phyloP scores from a whole-genome alignment of 2,888 invertebrate genomes.

The Trichopoda pennipes region DNA sequence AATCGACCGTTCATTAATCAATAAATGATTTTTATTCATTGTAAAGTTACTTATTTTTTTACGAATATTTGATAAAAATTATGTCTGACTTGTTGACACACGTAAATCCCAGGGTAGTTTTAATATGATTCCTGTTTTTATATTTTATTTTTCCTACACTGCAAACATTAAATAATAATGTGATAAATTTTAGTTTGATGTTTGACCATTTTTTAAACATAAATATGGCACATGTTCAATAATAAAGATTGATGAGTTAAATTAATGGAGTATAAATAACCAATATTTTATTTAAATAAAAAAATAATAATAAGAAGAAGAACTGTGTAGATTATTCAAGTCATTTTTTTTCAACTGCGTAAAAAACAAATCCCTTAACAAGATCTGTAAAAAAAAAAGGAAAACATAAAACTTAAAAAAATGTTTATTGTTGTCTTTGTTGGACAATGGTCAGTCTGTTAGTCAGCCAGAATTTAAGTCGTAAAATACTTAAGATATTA shows the following conservation, averaged over 20 bases:
- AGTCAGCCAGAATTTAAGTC: conserved; percentile 46
- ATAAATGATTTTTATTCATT: conserved; percentile 46
- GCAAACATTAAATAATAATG: conserved; percentile 41
- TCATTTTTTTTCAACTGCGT: conserved; percentile 53
- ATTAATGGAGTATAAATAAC: conserved; percentile 65
- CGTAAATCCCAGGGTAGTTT: conserved; percentile 43
- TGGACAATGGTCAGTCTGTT: conserved; percentile 63
- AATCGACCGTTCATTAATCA: conserved; percentile 49
- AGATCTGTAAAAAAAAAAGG: conserved; percentile 46
- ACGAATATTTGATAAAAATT: conserved; percentile 59
- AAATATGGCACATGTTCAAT: conserved; percentile 66
- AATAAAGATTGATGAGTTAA: conserved; percentile 67
- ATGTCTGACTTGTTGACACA: conserved; percentile 66
- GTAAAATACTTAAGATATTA: conserved; percentile 65
- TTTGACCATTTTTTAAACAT: conserved; percentile 58
- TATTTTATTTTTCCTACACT: conserved; percentile 15
- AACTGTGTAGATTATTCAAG: conserved; percentile 39
- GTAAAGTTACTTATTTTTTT: conserved; percentile 24
- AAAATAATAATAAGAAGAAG: conserved; percentile 11
- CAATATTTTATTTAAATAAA: conserved; percentile 41
- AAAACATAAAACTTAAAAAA: conserved; percentile 38
- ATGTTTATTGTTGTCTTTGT: conserved; percentile 35
- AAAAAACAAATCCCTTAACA: conserved; percentile 38
- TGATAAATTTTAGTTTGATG: conserved; percentile 62
- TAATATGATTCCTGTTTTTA: neutral